Percentiles rank a stretch among this genome's conserved stretches.
phyloP scores from a whole-genome alignment of 1,140 invertebrate genomes.

The Orius laevigatus region DNA sequence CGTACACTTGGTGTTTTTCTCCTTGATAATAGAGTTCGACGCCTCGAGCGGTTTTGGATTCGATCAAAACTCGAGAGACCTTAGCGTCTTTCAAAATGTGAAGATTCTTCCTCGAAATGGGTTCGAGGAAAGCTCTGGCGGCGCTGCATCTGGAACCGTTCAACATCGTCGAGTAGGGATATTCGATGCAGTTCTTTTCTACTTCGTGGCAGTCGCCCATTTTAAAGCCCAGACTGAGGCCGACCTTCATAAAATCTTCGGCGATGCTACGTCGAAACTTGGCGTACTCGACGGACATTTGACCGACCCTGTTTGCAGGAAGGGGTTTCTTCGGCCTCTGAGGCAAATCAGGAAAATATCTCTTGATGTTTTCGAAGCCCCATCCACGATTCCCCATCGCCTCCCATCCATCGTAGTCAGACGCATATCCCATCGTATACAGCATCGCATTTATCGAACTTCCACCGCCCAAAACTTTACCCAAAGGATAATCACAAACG shows the following conservation, averaged over 20 bases:
- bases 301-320: constrained; percentile 46
- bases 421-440: constrained; percentile 42
- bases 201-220: constrained; percentile 57
- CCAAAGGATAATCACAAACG: constrained; percentile 40
- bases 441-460: constrained; percentile 46
- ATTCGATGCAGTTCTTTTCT: constrained; percentile 59
- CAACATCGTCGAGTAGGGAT: constrained; percentile 58
- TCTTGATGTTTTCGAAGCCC: constrained; percentile 54
- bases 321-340: constrained; percentile 23
- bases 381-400: constrained; percentile 44
- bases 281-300: constrained; percentile 46
- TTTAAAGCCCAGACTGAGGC: constrained; percentile 74
- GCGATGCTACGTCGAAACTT: constrained; percentile 29
- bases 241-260: constrained; percentile 50
- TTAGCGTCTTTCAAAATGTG: constrained; percentile 42
- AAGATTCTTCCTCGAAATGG: constrained; percentile 42
- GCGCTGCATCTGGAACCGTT: constrained; percentile 74
- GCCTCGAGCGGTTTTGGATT: constrained; percentile 48
- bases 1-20: constrained; percentile 36
- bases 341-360: constrained; percentile 39
- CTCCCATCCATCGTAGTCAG: constrained; percentile 55
- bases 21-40: constrained; percentile 50
- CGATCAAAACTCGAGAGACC: constrained; percentile 48
- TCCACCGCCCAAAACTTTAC: constrained; percentile 37
- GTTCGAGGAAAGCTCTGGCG: constrained; percentile 64